Base-by-base conservation (phyloP, 92 coral and sea anemone species). In the Phenganax subtilis region DNA sequence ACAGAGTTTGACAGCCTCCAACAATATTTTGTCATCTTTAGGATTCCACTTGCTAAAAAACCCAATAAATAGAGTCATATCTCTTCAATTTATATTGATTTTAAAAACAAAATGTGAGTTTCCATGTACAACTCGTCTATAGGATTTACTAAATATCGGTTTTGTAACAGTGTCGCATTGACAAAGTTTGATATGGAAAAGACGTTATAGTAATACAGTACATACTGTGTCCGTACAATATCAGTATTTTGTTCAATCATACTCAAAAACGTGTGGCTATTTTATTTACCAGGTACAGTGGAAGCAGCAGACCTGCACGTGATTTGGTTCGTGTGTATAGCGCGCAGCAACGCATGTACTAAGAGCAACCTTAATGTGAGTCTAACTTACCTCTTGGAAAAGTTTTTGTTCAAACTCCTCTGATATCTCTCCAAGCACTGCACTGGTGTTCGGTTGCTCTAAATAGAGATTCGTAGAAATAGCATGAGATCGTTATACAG, bases 361-460 rank as follows among this genome's bases (percentile, higher is more conserved):
- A 20, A 20, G 25, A 20, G 25, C 25, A 20, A 20, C 25, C 25
- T 20, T 12, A 75, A 31, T 3, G 1, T 31, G 15, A 17, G 57
- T 52, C 10, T 5, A 27, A 76, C 82, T 77, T 56, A 93, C 98
- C 97, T 90, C 86, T 86, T 90, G 37, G 90, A 80, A 54, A 93
- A 81, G 64, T 87, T 83, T 54, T 89, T 90, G 79, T 93, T 92
- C 25, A 93, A 83, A 80, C 98, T 93, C 84, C 92, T 87, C 51
- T 93, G 98, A 66, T 85, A 91, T 25, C 97, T 90, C 59, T 87
- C 83, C 51, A 89, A 84, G 71, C 98, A 93, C 69, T 93, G 96
- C 51, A 90, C 76, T 0, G 98, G 89, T 7, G 97, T 88, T 71
- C 98, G 86, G 85, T 88, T 91, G 20, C 93, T 93, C 98, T 93